Evolutionary conservation across 2,113 vertebrate genomes (phyloP), one percentile per base, ranked within the genome.

Genomic region (Eira barbara): DNA sequence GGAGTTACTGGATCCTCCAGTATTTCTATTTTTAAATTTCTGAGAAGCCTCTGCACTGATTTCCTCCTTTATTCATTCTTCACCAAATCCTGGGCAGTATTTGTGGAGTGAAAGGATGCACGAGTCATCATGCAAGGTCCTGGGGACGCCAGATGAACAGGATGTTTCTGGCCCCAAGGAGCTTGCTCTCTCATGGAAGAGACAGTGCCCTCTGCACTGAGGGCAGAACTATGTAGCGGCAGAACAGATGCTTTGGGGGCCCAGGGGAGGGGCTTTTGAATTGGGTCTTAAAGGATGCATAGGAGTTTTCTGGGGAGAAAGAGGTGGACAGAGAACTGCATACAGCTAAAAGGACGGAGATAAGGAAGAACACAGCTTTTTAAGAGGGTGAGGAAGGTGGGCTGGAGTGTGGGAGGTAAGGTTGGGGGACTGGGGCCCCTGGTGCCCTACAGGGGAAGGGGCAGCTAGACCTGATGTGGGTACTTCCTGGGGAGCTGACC

Each of bases 31-130:
- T 76, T 47, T 17, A 76, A 29, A 31, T 31, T 29, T 47, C 17
- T 47, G 42, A 76, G 74, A 76, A 47, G 73, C 14, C 7, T 17
- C 27, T 42, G 0, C 1, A 47, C 3, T 17, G 14, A 18, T 76
- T 31, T 76, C 42, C 74, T 47, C 73, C 39, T 36, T 29, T 21
- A 27, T 25, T 61, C 15, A 7, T 25, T 55, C 31, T 31, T 78
- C 42, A 0, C 1, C 2, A 67, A 61, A 12, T 21, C n/a, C 65
- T 1, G 10, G 27, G 29, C 1, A 0, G 52, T 18, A 2, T 67
- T 2, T 61, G 65, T 74, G 55, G 12, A 31, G 4, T 36, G 52
- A 21, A 49, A 49, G 42, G 55, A 21, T 49, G 34, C 45, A 10
- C 25, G 17, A 79, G 45, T 27, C 29, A 4, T 11, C 17, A 0